Base-by-base conservation (phyloP, 2,888 invertebrate species). In the Drosophila borealis region DNA sequence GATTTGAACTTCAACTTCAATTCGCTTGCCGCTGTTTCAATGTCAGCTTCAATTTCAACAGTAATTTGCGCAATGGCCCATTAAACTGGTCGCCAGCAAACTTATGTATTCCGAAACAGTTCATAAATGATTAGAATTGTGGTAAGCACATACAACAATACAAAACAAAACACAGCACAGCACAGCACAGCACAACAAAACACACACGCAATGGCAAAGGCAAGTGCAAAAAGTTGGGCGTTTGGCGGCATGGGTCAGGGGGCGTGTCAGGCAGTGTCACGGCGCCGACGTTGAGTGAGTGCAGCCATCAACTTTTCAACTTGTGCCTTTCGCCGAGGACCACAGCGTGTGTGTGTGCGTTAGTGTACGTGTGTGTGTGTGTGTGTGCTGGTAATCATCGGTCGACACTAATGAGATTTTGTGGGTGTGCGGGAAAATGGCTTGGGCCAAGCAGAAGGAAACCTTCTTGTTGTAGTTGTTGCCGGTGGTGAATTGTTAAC, bases 301-400 rank as follows among this genome's bases (percentile, higher is more conserved):
- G 78, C 81, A 83, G 75, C 70, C 84, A 72, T 72, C 81, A 87
- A 74, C 72, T 74, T 83, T 70, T 67, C 68, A 70, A 67, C 65
- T 78, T 70, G 70, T 66, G 56, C 74, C 74, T 54, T 53, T 33
- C 56, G 55, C 76, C 68, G 56, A 60, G 42, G 61, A 66, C 63
- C 66, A 45, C 64, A 39, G 11, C 50, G 36, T n/a, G 8, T 44
- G 44, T 11, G 33, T 25, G 51, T 48, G 49, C 45, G 21, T 41
- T 33, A 48, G 49, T 14, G 36, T n/a, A 39, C 34, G 49, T 45
- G 57, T 42, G 37, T 46, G 60, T 55, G 36, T 34, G 25, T 36
- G 19, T 65, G 29, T 63, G 19, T 66, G 48, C 64, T 65, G 60
- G 79, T 65, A 76, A 75, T 79, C 77, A 78, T 79, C 72, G 63